Evolutionary conservation across 2,888 invertebrate species (phyloP).

Genomic region (Leptinotarsa juncta): DNA sequence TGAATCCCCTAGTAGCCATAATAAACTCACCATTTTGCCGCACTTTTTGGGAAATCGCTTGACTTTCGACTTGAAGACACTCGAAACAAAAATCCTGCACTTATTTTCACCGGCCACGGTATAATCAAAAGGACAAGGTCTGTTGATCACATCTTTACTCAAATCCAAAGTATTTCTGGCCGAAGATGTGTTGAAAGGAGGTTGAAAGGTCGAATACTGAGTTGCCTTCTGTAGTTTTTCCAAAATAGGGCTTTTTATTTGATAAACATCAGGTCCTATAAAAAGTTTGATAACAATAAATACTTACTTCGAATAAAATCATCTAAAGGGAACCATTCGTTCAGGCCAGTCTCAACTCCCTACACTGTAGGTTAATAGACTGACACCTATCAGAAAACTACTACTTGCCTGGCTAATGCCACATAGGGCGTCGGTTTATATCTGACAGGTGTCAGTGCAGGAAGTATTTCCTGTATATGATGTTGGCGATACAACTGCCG

Average conservation of each 20-base stretch:
- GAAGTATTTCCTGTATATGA: too few relatives aligned
- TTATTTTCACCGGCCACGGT: slow-evolving; percentile 33
- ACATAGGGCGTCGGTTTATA: too few relatives aligned
- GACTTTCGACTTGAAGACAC: slow-evolving; percentile 49
- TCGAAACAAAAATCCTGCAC: slow-evolving; percentile 35
- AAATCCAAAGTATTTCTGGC: slow-evolving; percentile 46
- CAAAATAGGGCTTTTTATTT: slow-evolving; percentile 46
- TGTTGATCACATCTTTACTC: slow-evolving; percentile 41
- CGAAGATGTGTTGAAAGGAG: slow-evolving; percentile 53
- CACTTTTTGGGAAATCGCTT: slow-evolving; percentile 40
- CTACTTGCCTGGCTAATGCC: too few relatives aligned
- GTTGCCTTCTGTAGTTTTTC: slow-evolving; percentile 47
- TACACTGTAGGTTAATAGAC: too few relatives aligned
- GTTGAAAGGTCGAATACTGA: slow-evolving; percentile 38
- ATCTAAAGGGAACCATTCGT: too few relatives aligned
- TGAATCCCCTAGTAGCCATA: too few relatives aligned
- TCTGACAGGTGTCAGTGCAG: too few relatives aligned
- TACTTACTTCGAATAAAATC: too few relatives aligned
- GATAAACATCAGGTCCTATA: slow-evolving; percentile 51
- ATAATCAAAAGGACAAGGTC: slow-evolving; percentile 54
- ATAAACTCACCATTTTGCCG: slow-evolving; percentile 32
- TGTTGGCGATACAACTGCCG: too few relatives aligned
- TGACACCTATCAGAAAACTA: too few relatives aligned
- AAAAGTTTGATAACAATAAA: not conserved
- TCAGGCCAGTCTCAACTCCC: too few relatives aligned